A percentile compares a stretch with the other conserved stretches of the same genome.
Evolutionary conservation across 2,888 invertebrate species (phyloP).

Genomic region (Eristalis tenax): DNA sequence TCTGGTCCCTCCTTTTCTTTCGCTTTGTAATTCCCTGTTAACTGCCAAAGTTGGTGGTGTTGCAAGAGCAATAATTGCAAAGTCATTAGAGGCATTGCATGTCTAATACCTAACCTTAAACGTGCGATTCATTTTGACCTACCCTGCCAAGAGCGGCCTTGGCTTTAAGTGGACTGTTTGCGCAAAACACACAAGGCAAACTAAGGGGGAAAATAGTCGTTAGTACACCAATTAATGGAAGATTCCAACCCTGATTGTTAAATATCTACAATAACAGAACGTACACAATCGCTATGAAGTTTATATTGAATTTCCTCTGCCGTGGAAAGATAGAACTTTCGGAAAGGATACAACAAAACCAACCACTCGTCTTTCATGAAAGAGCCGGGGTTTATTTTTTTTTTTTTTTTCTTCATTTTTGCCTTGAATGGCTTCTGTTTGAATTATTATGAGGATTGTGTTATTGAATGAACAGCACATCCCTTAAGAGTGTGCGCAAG

Average conservation of each 20-base stretch:
- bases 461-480: conserved; percentile 54
- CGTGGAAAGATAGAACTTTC: conserved; percentile 12
- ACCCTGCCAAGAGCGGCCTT: conserved; percentile 62
- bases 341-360: background rate
- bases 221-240: conserved; percentile 57
- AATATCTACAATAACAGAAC: conserved; percentile 48
- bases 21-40: background rate
- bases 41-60: conserved; percentile 1
- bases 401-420: background rate
- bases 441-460: conserved; percentile 45
- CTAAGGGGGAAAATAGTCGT: conserved; percentile 28
- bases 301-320: conserved; percentile 17
- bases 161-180: conserved; percentile 36
- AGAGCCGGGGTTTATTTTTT: conserved; percentile 17
- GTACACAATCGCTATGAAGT: conserved; percentile 13
- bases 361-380: conserved; percentile 1
- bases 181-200: conserved; percentile 23
- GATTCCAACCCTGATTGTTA: conserved; percentile 33
- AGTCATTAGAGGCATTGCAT: conserved; percentile 60
- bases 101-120: conserved; percentile 47
- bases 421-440: conserved; percentile 49
- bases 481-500: conserved; percentile 67
- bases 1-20: background rate
- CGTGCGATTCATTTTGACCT: conserved; percentile 64
- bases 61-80: conserved; percentile 37